Base-by-base conservation (phyloP, 2,113 vertebrate species). In the Egretta garzetta region DNA sequence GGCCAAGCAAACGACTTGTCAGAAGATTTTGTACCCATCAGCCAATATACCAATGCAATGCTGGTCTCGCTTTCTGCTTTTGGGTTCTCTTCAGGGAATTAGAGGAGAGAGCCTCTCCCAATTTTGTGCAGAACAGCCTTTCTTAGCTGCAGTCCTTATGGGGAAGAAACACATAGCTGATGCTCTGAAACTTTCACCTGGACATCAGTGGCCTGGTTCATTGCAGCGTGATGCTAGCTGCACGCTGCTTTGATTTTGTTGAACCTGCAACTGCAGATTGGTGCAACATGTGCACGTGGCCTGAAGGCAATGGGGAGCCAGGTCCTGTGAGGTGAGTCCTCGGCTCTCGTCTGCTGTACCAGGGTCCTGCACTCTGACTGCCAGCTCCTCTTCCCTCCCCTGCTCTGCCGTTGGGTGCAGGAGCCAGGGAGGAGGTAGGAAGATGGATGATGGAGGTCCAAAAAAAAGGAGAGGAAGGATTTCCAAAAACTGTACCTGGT, bases 21-120 rank as follows among this genome's bases (percentile, higher is more conserved):
- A 87, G 93, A 95, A 97, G 92, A 87, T 92, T 96, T 95, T 90
- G 93, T 95, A 81, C 63, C 91, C 90, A 47, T 81, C 47, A 93
- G 88, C 96, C 62, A 60, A 59, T 84, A 88, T 82, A 45, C 59
- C 66, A 91, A 49, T 27, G 77, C 81, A 73, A 91, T 53, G 67
- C 80, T 91, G 79, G 92, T 94, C 89, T 97, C 19, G 37, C 94
- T 93, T 90, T 95, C 94, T 96, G 95, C 90, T 88, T 92, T 83
- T 17, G 12, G 56, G 67, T 89, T 86, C 86, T 93, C 80, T 83
- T 89, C 82, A 67, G 80, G 88, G 80, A 93, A 81, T 81, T 81
- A 93, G 87, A 89, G 80, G 63, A 86, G n/a, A 83, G 20, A 86
- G 55, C 33, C 28, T 67, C 80, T 87, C 80, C 5, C 21, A 87